These are phyloP conservation scores for Suricata suricatta DNA, from an alignment of 2,113 vertebrate species.

Conservation along the genomic window DNA sequence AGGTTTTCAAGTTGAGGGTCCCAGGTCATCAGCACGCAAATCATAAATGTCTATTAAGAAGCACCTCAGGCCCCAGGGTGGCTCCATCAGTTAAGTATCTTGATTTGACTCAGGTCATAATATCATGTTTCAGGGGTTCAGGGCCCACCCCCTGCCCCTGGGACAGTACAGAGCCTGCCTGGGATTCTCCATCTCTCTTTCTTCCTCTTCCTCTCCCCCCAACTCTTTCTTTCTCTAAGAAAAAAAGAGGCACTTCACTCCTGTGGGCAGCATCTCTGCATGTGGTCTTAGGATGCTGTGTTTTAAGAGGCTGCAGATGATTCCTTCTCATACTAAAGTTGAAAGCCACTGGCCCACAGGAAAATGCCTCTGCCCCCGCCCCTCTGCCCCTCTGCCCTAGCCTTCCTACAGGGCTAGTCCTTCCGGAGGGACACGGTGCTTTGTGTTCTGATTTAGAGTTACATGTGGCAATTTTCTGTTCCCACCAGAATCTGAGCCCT, in stretches of 20 bases:
- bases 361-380: background rate
- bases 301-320: background rate
- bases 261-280: background rate
- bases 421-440: background rate
- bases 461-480: background rate
- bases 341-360: background rate
- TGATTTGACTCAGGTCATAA: too few species aligned
- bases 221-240: too few species aligned
- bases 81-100: too few species aligned
- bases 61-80: background rate
- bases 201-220: too few species aligned
- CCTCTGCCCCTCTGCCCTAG: background rate
- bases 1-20: background rate
- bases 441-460: background rate
- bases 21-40: background rate
- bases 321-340: background rate
- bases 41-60: background rate
- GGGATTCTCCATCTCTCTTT: too few species aligned
- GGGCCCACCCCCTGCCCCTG: too few species aligned
- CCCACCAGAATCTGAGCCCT: background rate
- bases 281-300: background rate
- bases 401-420: background rate
- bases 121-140: too few species aligned
- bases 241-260: background rate
- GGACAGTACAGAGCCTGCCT: too few species aligned